Evolutionary conservation across 2,888 invertebrate species (phyloP).

Genomic region (Dicranocentrus wangi): DNA sequence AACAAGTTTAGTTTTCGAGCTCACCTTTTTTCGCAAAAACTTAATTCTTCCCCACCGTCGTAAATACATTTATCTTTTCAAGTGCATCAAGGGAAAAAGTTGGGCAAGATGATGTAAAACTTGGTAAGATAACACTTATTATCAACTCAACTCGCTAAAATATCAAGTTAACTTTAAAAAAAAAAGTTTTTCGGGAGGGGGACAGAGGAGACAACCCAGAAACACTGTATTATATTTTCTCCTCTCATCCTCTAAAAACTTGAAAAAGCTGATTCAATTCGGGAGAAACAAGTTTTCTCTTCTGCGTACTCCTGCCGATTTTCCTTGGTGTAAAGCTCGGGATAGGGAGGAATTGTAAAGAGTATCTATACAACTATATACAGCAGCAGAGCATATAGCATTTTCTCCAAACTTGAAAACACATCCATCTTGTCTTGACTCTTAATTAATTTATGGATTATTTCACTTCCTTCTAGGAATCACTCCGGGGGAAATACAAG

Average conservation of each 20-base stretch:
- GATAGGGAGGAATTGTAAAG: no score
- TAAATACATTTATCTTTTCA: no score
- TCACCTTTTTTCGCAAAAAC: not conserved
- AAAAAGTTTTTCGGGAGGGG: conserved; percentile 29
- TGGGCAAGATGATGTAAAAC: not conserved
- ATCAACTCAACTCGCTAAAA: conserved; percentile 40
- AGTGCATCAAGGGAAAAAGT: conserved; percentile 13
- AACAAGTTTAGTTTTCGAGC: not conserved
- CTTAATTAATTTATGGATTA: conserved; percentile 57
- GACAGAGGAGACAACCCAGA: not conserved
- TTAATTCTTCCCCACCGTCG: no score
- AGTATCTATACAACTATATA: no score
- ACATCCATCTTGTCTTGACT: conserved; percentile 49
- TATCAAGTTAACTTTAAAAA: conserved; percentile 36
- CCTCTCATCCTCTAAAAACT: no score
- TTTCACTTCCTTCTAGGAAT: conserved; percentile 33
- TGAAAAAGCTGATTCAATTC: no score
- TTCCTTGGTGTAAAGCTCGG: not conserved
- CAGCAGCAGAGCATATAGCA: not conserved
- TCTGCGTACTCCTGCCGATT: conserved; percentile 16
- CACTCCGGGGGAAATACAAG: conserved; percentile 5
- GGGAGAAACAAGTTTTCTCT: conserved; percentile 24
- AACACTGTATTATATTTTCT: not conserved
- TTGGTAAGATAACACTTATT: conserved; percentile 25
- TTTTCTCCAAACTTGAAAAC: conserved; percentile 10